These are phyloP conservation scores for Sarcophilus harrisii DNA, from an alignment of 2,797 vertebrate genomes.

Conservation along the genomic window DNA sequence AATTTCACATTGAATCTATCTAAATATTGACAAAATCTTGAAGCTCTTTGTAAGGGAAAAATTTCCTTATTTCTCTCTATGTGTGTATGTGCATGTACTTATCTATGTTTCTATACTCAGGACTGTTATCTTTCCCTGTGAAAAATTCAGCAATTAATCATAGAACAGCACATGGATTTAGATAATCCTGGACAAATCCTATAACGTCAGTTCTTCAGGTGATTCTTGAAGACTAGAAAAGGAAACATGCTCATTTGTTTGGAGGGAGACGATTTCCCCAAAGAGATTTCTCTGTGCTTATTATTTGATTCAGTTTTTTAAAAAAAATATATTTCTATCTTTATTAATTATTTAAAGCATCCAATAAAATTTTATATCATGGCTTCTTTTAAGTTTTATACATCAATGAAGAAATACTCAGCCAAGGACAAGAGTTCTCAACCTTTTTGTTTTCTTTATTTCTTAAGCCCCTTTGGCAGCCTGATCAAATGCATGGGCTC, in stretches of 20 bases:
- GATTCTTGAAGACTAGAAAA: not conserved
- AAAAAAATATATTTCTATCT: not conserved
- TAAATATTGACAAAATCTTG: constrained; percentile 46
- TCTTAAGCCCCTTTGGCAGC: not conserved
- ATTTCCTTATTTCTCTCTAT: not conserved
- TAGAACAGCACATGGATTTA: not conserved
- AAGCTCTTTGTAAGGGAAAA: constrained; percentile 23
- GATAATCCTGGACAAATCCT: not conserved
- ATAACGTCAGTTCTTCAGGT: not conserved
- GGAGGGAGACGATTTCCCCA: not conserved
- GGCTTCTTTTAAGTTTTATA: not conserved
- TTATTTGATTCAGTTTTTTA: not conserved
- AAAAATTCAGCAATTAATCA: not conserved
- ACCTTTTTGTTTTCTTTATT: not conserved
- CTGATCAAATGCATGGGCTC: not conserved
- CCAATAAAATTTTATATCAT: not conserved
- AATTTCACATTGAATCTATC: constrained; percentile 45
- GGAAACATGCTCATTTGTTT: not conserved
- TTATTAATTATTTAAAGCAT: not conserved
- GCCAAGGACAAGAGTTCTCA: not conserved
- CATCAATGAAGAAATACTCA: not conserved
- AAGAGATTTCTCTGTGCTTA: not conserved
- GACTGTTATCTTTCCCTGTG: not conserved
- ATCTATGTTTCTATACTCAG: constrained; percentile 13
- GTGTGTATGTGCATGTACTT: not conserved